Evolutionary conservation across 2,113 vertebrate genomes (phyloP), one percentile per base, ranked within the genome.

Genomic region (Trematocara marginatum): DNA sequence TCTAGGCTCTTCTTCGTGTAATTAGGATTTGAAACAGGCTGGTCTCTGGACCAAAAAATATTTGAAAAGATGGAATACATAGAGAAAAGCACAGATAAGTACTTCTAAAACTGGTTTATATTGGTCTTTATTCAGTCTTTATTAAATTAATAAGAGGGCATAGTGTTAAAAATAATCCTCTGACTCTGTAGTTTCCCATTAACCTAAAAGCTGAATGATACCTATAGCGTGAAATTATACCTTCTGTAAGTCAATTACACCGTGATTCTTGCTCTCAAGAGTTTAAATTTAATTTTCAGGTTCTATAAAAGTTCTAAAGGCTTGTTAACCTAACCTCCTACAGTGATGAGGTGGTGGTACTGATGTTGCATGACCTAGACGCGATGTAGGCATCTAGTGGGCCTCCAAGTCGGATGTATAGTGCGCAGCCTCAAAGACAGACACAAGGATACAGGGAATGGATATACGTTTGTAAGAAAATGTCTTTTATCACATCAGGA

Each of bases 1-100:
- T 89, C 71, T 78, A 45, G 88, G 86, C 80, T 54, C 87, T 87
- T 45, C 54, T 57, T 87, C 71, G 74, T 81, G 53, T 66, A 74
- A 79, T 87, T 54, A 64, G 40, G n/a, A 71, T 83, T 86, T n/a
- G 26, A 64, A 18, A 76, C 79, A 82, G 40, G 74, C 16, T 51
- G 29, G 16, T 79, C 42, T 51, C 5, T 6, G 5, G 42, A 31
- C 26, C 16, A 6, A 59, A 12, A 45, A 26, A 40, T n/a, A 56
- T 15, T n/a, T 31, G 10, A 82, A 57, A 81, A 71, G 10, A 81
- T 35, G 6, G 4, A 45, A 49, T n/a, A 76, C 71, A 34, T 79
- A 69, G 18, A 64, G 20, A 61, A 88, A 47, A 38, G 23, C 31
- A 49, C 42, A 74, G 23, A 7, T 2, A 47, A 74, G 69, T 29